Evolutionary conservation across 2,888 invertebrate species (phyloP).

Genomic region (Cybosia mesomella): DNA sequence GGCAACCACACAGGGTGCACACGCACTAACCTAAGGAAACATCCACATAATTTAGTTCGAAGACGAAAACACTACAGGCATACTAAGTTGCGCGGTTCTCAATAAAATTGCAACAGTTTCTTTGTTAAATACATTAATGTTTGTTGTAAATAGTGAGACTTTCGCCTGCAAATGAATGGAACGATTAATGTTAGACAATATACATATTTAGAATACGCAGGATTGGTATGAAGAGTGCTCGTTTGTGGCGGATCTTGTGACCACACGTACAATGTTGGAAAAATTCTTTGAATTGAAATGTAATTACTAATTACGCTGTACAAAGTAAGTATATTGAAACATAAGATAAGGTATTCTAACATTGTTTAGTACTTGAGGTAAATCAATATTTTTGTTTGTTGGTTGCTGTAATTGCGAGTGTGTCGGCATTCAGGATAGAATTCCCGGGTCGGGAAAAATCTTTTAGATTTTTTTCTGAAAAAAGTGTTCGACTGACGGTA

Average conservation of each 20-base stretch:
- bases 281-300: constrained; percentile 25
- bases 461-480: no score
- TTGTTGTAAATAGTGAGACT: constrained; percentile 55
- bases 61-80: constrained; percentile 43
- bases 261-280: constrained; percentile 26
- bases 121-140: constrained; percentile 56
- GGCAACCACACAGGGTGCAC: constrained; percentile 19
- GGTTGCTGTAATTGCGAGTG: no score
- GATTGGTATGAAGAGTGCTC: constrained; percentile 46
- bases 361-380: not conserved
- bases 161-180: constrained; percentile 50
- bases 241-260: constrained; percentile 21
- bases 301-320: constrained; percentile 12
- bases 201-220: constrained; percentile 47
- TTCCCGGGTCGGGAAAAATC: no score
- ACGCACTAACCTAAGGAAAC: constrained; percentile 21
- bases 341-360: not conserved
- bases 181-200: constrained; percentile 54
- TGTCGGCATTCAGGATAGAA: no score
- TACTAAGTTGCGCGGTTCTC: constrained; percentile 40
- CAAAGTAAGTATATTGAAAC: constrained; percentile 8
- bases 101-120: constrained; percentile 59
- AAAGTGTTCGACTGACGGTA: no score
- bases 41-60: constrained; percentile 39
- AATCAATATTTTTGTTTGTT: no score